These are phyloP conservation scores for Caenorhabditis sp. DNA, from an alignment of 2,888 invertebrate species.

Conservation along the genomic window DNA sequence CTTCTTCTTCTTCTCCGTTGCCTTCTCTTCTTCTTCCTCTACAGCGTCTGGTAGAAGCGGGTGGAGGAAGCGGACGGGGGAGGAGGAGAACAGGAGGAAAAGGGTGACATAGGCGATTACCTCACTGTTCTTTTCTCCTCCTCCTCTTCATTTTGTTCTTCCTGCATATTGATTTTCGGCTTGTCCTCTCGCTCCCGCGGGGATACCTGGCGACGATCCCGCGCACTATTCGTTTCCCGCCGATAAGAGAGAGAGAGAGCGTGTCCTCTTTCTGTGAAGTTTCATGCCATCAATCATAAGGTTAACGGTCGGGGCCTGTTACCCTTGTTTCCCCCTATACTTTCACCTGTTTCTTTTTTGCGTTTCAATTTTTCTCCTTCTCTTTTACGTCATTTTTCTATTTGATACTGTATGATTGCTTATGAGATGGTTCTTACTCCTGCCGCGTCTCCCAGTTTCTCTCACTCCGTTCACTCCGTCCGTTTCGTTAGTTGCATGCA, in stretches of 20 bases:
- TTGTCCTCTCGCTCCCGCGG: conserved; percentile 22
- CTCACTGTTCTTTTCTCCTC: conserved; percentile 51
- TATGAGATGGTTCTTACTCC: neutral
- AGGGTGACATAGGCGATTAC: conserved; percentile 61
- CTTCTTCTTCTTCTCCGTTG: conserved; percentile 29
- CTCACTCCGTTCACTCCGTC: neutral
- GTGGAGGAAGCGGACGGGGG: conserved; percentile 19
- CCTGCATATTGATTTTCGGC: conserved; percentile 58
- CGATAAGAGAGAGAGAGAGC: conserved; percentile 54
- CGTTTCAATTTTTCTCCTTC: neutral
- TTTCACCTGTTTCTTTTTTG: conserved; percentile 32
- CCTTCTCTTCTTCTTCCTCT: conserved; percentile 15
- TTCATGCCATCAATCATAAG: conserved; percentile 53
- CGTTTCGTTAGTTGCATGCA: neutral
- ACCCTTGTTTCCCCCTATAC: neutral
- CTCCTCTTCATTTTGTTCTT: conserved; percentile 54
- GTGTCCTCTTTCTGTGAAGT: conserved; percentile 50
- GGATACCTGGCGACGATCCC: conserved; percentile 18
- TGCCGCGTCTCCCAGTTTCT: neutral
- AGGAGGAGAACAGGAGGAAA: conserved; percentile 27
- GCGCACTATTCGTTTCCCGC: conserved; percentile 43
- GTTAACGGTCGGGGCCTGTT: conserved; percentile 12
- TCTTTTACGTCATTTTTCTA: neutral
- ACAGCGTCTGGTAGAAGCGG: conserved; percentile 49
- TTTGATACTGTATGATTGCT: neutral